Evolutionary conservation across 2,888 invertebrate genomes (phyloP).

Genomic region (Dascillus cervinus): DNA sequence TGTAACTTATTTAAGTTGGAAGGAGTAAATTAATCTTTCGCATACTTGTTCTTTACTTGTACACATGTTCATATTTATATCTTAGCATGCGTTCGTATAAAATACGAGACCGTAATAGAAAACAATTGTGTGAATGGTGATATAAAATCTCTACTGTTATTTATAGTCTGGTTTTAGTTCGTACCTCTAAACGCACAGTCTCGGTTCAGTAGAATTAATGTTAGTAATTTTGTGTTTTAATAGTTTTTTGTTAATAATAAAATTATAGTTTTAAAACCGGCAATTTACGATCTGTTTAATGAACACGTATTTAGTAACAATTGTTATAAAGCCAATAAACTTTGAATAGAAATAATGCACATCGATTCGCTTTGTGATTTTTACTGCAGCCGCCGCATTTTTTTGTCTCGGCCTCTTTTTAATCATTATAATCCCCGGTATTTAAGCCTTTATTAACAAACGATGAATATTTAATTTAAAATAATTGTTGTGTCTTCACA

Average conservation of each 20-base stretch:
- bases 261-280: constrained; percentile 14
- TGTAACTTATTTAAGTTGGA: not conserved
- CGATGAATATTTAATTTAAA: too few relatives aligned
- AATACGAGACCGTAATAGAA: not conserved
- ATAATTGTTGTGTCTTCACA: too few relatives aligned
- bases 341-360: constrained; percentile 5
- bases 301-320: constrained; percentile 11
- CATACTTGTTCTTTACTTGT: not conserved
- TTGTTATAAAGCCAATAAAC: constrained; percentile 13
- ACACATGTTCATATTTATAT: not conserved
- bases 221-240: constrained; percentile 3
- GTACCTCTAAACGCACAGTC: not conserved
- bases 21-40: not conserved
- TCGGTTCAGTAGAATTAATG: not conserved
- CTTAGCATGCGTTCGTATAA: not conserved
- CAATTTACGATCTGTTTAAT: constrained; percentile 12
- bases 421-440: too few relatives aligned
- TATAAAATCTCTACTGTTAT: not conserved
- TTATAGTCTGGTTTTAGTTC: not conserved
- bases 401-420: too few relatives aligned
- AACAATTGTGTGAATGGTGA: not conserved
- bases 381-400: too few relatives aligned
- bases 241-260: constrained; percentile 16
- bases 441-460: too few relatives aligned
- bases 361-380: constrained; percentile 7